Evolutionary conservation across 2,797 vertebrate species (phyloP), one percentile per base, ranked within the genome.

Genomic region (Takifugu rubripes): DNA sequence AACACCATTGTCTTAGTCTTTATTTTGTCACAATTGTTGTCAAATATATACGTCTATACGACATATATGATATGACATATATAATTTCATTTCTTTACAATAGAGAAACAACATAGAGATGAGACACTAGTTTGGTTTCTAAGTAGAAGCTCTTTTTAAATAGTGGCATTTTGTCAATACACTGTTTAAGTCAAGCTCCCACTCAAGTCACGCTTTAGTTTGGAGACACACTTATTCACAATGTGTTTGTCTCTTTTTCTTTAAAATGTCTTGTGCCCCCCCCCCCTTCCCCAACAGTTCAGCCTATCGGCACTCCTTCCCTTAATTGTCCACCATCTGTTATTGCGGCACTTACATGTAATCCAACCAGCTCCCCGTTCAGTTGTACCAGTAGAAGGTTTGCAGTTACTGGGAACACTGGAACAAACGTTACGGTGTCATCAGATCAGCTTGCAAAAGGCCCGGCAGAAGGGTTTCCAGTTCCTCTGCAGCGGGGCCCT

Each of bases 91-190:
- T 88, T 92, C 88, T 90, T 91, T 91, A 93, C 90, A 93, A 91
- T 93, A 91, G 89, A 92, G 90, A 93, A 92, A 93, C 92, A 92
- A 92, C 91, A 92, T 91, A 88, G 89, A 92, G 86, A 92, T 92
- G 89, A 92, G 89, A 92, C 90, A 92, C 91, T 92, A 92, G 92
- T 89, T 92, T 93, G 91, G 91, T 92, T 92, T 91, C 90, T 92
- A 92, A 90, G 89, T 92, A 90, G 90, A 92, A 92, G 90, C 88
- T 90, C 87, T 85, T 84, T 91, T 91, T 93, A 92, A 92, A 92
- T 91, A 92, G 90, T 91, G 87, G 84, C 87, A 90, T 90, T 83
- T 84, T 83, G 84, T 81, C 76, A 82, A 64, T 84, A 88, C 81
- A 88, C 84, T 77, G 81, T 84, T 88, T 75, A 88, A 86, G 84